Evolutionary conservation across 2,888 invertebrate species (phyloP).

Genomic region (Ellobium chinense): DNA sequence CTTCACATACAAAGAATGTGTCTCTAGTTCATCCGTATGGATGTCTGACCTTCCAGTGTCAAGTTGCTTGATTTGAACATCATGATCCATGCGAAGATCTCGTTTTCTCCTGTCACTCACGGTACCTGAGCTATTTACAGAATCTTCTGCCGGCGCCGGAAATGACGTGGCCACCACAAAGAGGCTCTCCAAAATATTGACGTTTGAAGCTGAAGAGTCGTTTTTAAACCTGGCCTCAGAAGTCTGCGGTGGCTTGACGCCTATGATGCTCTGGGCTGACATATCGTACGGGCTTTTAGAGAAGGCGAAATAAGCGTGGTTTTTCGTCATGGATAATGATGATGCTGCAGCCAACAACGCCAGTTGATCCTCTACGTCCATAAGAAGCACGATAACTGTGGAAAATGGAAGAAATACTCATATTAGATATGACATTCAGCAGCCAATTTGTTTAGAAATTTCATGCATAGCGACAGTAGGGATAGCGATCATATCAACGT

Average conservation of each 20-base stretch:
- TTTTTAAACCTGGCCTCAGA: background rate
- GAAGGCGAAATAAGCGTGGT: conserved; percentile 43
- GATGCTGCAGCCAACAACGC: conserved; percentile 34
- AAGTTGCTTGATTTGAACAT: background rate
- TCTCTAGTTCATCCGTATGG: background rate
- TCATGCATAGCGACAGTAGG: no score
- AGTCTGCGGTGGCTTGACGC: background rate
- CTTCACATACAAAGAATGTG: background rate
- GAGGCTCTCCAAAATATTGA: conserved; percentile 38
- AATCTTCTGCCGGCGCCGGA: background rate
- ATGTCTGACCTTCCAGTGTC: background rate
- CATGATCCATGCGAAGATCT: background rate
- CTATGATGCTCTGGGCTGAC: background rate
- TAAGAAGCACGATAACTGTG: conserved; percentile 39
- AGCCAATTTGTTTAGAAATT: no score
- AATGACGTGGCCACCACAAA: conserved; percentile 29
- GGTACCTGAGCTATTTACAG: background rate
- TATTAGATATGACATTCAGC: no score
- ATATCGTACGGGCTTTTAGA: conserved; percentile 40
- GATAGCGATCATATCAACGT: no score
- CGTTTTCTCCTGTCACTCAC: background rate
- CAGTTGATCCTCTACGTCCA: conserved; percentile 34
- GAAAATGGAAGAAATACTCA: background rate
- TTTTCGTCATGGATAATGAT: conserved; percentile 24
- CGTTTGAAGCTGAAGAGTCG: background rate